Percentiles rank a stretch among this genome's conserved stretches.
Evolutionary conservation across 2,113 vertebrate species (phyloP).

Genomic region (Indicator indicator): DNA sequence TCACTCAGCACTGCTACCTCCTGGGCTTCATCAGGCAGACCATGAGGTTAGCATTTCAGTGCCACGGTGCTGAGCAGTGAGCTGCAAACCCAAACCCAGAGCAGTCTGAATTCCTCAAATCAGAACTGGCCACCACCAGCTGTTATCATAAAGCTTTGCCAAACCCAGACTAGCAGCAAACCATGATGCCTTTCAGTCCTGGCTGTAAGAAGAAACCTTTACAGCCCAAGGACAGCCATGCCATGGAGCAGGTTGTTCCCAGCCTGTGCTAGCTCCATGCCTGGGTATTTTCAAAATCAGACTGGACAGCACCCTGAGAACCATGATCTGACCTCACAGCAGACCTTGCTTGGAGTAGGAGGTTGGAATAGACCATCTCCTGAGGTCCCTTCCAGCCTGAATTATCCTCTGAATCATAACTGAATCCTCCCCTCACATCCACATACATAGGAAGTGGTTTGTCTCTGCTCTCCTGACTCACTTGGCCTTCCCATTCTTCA

Average conservation of each 20-base stretch:
- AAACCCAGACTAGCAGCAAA: neutral
- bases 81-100: neutral
- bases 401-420: slow-evolving; percentile 30
- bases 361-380: neutral
- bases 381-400: neutral
- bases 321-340: neutral
- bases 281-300: neutral
- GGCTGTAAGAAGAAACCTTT: neutral
- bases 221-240: neutral
- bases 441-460: neutral
- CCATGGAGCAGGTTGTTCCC: neutral
- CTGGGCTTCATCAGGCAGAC: neutral
- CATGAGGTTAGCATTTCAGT: neutral
- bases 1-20: neutral
- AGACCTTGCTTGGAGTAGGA: neutral
- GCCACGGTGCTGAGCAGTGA: neutral
- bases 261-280: neutral
- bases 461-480: slow-evolving; percentile 36
- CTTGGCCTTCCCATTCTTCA: neutral
- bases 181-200: neutral
- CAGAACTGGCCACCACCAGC: neutral
- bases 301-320: neutral
- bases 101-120: neutral
- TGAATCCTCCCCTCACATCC: slow-evolving; percentile 5
- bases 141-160: neutral